Evolutionary conservation across 1,140 invertebrate species (phyloP).

Genomic region (Saxidomus purpurata): DNA sequence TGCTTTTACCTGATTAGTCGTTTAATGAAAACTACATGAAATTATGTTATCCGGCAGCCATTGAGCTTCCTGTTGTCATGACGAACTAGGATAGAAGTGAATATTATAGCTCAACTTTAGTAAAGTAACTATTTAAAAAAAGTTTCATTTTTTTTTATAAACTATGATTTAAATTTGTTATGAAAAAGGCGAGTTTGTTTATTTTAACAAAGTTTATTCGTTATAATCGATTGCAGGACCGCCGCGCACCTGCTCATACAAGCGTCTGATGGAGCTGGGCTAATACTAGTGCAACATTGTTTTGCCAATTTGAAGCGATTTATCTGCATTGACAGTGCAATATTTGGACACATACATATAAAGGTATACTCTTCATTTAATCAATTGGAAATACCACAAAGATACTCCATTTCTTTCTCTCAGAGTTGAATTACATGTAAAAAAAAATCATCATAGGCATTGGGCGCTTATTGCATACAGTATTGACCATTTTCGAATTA

Average conservation of each 20-base stretch:
- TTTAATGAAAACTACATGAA: slow-evolving; percentile 13
- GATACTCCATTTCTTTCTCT: no score
- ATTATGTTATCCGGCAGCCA: slow-evolving; percentile 40
- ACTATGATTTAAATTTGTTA: no score
- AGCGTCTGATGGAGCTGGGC: no score
- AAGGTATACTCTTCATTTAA: no score
- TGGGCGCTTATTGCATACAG: no score
- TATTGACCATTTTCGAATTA: no score
- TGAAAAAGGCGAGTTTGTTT: neutral
- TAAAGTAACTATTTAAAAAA: neutral
- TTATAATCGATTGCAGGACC: neutral
- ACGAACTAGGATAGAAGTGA: slow-evolving; percentile 29
- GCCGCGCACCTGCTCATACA: neutral
- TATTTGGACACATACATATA: no score
- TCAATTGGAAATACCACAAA: no score
- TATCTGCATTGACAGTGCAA: neutral
- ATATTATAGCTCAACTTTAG: neutral
- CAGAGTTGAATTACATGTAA: no score
- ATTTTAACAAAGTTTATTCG: neutral
- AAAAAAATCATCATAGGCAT: no score
- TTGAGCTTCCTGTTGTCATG: slow-evolving; percentile 69
- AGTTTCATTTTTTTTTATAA: no score
- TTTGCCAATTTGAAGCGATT: neutral
- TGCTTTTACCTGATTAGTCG: neutral
- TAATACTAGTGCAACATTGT: no score